Base-by-base conservation (phyloP, 2,113 vertebrate species). In the Psephotus haematonotus region DNA sequence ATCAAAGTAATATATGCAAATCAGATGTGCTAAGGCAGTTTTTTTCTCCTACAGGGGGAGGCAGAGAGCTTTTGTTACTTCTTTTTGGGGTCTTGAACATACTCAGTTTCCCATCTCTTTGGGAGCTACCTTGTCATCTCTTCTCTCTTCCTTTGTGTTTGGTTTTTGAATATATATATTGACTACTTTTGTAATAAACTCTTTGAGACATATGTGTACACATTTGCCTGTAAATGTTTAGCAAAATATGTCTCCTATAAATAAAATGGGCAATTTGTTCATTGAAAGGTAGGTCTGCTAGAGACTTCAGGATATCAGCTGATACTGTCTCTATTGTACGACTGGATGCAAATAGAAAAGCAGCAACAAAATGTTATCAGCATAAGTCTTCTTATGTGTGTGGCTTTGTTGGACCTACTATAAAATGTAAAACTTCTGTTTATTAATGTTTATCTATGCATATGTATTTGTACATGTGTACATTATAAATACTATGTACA, bases 1-100 rank as follows among this genome's bases (percentile, higher is more conserved):
- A 52, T 55, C 75, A 88, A 83, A 92, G 69, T 89, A 82, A 88
- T 59, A 5, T 19, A 88, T 59, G 63, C 25, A 88, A 91, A 95
- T 74, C 25, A 95, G 57, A 35, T 10, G 11, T 80, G 16, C 10
- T 46, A 43, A 86, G 35, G 29, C 37, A 59, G 7, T 8, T 83
- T 90, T 90, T 74, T 90, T 67, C 39, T 82, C 92, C 94, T 90
- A 95, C 37, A 88, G 94, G 71, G 88, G 85, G 92, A 88, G 90
- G 90, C 92, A 96, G 91, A 96, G 93, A 94, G 85, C 82, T 95
- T 57, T 59, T 60, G 23, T 85, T 90, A 19, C 37, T 76, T 49
- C 24, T 62, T 7, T 28, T 88, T 57, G 72, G 75, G 82, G 92
- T 20, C 13, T 88, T 71, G 39, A 25, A 47, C 35, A 8, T 7